These are phyloP conservation scores for Crocodylus rhombifer DNA, from an alignment of 2,797 vertebrate genomes.

Conservation along the genomic window DNA sequence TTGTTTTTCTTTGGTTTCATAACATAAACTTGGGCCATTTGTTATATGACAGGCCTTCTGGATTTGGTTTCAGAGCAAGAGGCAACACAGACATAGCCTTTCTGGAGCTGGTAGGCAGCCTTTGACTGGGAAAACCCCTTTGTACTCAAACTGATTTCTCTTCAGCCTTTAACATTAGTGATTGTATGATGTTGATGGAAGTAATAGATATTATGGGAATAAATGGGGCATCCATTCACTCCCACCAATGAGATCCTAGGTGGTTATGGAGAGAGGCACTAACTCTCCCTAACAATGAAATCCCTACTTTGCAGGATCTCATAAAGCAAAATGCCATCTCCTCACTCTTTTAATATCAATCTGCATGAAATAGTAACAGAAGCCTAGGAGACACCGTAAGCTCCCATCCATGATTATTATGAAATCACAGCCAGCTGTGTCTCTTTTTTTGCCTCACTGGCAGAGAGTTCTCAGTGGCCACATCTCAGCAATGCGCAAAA, in stretches of 20 bases:
- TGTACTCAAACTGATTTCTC: not conserved
- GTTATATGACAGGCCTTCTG: not conserved
- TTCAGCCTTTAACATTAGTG: not conserved
- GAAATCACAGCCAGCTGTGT: not conserved
- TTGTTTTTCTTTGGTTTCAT: not conserved
- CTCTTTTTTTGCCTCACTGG: not conserved
- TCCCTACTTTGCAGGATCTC: not conserved
- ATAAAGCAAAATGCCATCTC: fast-evolving
- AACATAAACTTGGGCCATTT: not conserved
- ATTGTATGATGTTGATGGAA: not conserved
- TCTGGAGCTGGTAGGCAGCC: not conserved
- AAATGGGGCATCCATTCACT: not conserved
- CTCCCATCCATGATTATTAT: fast-evolving
- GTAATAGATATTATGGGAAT: not conserved
- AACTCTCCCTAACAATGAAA: not conserved
- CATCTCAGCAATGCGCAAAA: not conserved
- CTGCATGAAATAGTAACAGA: not conserved
- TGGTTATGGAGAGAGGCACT: not conserved
- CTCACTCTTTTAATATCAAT: not conserved
- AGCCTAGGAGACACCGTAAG: not conserved
- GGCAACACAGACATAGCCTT: not conserved
- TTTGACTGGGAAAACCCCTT: not conserved
- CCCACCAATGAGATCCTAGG: not conserved
- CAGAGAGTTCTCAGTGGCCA: slow-evolving; percentile 15
- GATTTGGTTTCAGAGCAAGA: not conserved